Evolutionary conservation across 2,113 vertebrate species (phyloP), one percentile per base, ranked within the genome.

Genomic region (Xiphias gladius): DNA sequence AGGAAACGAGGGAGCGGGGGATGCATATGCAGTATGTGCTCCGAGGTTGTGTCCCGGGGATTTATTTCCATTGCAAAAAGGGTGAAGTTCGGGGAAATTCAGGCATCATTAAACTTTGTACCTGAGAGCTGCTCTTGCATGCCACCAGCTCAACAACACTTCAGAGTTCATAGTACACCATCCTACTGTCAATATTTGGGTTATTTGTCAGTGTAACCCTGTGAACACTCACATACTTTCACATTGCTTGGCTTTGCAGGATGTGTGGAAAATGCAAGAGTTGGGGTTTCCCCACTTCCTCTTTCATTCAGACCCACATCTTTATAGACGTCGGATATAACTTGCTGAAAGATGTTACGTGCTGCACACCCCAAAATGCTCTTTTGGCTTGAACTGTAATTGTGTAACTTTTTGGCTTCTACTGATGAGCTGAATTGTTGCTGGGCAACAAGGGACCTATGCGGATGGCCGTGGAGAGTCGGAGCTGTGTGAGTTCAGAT

Each of bases 391-490:
- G 50, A 85, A 80, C 85, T 88, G 72, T 84, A 77, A 85, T 88
- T 87, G 88, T 89, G 80, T 86, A 89, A 91, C 90, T 88, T 90
- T 91, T 83, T 91, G 86, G 84, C 87, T 90, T 86, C 74, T 84
- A 30, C 79, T 82, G 88, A 91, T 79, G 90, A 92, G 91, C 84
- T 68, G 91, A 84, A 84, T 91, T 87, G 94, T 95, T 94, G 94
- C 94, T 48, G 84, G 91, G 94, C 94, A 95, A 95, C 94, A 94
- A 85, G 94, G 87, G 92, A 93, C 92, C 90, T 91, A 86, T 84
- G 89, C 79, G 62, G 85, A 87, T 88, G 89, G 88, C 88, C 69
- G 14, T 54, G 77, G 80, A 90, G 79, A 88, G 82, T 75, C n/a
- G 28, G 59, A 83, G 84, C 87, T 35, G 22, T 46, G 61, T 10